phyloP scores from a whole-genome alignment of 1,140 invertebrate species.

The Phymorhynchus buccinoides region DNA sequence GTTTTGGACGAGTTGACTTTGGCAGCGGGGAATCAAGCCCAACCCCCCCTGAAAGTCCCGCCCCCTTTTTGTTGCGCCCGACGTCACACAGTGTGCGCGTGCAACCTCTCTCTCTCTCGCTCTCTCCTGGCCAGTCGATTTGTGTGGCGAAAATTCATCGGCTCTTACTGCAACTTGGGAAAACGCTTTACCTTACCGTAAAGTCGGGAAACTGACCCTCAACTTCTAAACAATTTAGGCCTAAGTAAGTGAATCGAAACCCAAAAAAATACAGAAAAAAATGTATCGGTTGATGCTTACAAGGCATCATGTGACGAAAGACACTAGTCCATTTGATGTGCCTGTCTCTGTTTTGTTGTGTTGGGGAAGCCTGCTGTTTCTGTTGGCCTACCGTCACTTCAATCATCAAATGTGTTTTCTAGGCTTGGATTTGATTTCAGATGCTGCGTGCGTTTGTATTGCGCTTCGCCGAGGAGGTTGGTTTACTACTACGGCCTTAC shows the following conservation, averaged over 20 bases:
- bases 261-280: background rate
- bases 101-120: background rate
- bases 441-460: conserved; percentile 1
- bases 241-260: background rate
- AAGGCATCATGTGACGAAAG: background rate
- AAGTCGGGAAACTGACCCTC: background rate
- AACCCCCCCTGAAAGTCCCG: conserved; percentile 44
- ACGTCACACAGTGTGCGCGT: conserved; percentile 41
- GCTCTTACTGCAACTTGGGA: background rate
- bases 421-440: conserved; percentile 2
- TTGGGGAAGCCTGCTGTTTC: background rate
- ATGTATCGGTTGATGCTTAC: background rate
- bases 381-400: background rate
- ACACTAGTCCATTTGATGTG: background rate
- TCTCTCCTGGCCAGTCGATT: background rate
- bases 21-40: conserved; percentile 50
- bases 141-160: background rate
- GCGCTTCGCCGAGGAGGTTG: background rate
- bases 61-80: conserved; percentile 44
- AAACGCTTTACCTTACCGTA: background rate
- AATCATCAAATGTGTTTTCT: background rate
- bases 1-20: conserved; percentile 62
- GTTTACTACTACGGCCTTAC: background rate
- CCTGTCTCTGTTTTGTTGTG: conserved; percentile 11
- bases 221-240: background rate